phyloP scores from a whole-genome alignment of 2,888 invertebrate species.

The Coleophora flavipennella region DNA sequence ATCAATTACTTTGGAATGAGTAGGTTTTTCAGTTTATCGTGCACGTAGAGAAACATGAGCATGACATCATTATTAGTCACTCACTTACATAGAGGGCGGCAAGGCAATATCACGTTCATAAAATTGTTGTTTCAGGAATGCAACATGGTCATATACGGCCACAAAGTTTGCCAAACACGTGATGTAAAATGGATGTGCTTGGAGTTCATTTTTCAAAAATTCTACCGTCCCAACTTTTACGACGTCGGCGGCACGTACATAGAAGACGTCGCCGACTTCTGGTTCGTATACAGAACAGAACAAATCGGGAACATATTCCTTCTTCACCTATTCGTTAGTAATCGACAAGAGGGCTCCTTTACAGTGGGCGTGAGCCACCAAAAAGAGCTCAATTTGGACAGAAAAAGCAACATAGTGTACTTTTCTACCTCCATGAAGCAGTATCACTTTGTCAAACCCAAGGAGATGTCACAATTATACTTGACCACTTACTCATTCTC shows the following conservation, averaged over 20 bases:
- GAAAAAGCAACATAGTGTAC: conserved; percentile 31
- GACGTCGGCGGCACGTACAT: conserved; percentile 56
- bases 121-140: conserved; percentile 25
- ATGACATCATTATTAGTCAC: too few relatives aligned
- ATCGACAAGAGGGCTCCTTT: conserved; percentile 33
- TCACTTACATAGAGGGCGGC: too few relatives aligned
- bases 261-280: conserved; percentile 42
- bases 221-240: conserved; percentile 46
- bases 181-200: conserved; percentile 48
- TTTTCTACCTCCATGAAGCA: conserved; percentile 30
- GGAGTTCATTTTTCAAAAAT: conserved; percentile 43
- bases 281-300: conserved; percentile 49
- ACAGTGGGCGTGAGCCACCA: conserved; percentile 32
- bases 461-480: conserved; percentile 25
- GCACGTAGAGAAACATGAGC: too few relatives aligned
- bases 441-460: conserved; percentile 25
- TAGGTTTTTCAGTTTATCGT: too few relatives aligned
- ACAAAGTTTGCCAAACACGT: conserved; percentile 37
- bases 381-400: conserved; percentile 32
- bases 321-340: conserved; percentile 47
- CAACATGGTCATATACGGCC: conserved; percentile 35
- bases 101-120: too few relatives aligned
- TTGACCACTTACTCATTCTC: conserved; percentile 47
- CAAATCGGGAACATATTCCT: conserved; percentile 38
- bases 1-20: too few relatives aligned